Evolutionary conservation across 2,113 vertebrate genomes (phyloP).

Genomic region (Callipepla californica): DNA sequence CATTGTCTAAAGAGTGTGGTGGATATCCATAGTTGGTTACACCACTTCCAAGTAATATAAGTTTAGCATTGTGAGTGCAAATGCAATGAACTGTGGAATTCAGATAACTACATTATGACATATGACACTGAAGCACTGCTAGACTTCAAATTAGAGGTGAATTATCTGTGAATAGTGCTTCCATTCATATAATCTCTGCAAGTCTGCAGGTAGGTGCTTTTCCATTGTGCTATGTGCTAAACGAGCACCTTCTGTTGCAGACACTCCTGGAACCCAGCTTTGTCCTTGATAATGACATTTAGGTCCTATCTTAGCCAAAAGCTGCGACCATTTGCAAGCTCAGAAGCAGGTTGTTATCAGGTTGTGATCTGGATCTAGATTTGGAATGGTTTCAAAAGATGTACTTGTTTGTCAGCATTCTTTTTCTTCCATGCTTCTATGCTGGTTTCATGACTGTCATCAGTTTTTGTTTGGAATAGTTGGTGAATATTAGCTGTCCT

Average conservation of each 20-base stretch:
- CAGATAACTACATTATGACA: background rate
- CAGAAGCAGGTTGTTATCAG: background rate
- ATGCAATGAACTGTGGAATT: background rate
- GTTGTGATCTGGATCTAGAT: background rate
- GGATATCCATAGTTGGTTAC: background rate
- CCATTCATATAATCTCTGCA: background rate
- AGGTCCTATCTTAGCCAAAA: background rate
- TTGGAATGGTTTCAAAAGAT: background rate
- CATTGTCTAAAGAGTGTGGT: background rate
- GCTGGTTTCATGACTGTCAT: background rate
- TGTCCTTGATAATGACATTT: background rate
- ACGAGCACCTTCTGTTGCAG: background rate
- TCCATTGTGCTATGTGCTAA: background rate
- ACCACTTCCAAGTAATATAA: background rate
- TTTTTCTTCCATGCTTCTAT: background rate
- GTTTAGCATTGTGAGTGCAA: background rate
- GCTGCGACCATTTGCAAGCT: fast-evolving
- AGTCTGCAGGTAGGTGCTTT: background rate
- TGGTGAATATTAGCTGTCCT: background rate
- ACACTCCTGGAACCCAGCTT: background rate
- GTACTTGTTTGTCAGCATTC: background rate
- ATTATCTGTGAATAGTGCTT: background rate
- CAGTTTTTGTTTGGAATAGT: background rate
- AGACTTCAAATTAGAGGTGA: background rate
- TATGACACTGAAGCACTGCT: background rate